A percentile compares a stretch with the other conserved stretches of the same genome.
Evolutionary conservation across 2,888 invertebrate genomes (phyloP).

Genomic region (Andricus quercusramuli): DNA sequence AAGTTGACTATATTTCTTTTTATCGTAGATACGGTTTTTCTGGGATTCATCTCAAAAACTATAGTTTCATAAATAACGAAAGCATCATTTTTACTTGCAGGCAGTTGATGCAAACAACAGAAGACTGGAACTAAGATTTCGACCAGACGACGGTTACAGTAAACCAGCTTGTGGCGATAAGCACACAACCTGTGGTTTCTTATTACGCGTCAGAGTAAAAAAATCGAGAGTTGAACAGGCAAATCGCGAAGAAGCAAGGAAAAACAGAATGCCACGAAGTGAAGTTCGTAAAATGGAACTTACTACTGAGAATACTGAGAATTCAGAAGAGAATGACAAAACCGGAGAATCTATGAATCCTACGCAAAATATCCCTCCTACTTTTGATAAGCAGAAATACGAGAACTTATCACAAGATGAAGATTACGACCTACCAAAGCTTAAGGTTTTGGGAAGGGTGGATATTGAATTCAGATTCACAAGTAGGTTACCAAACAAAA

Average conservation of each 20-base stretch:
- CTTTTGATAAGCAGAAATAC: constrained; percentile 61
- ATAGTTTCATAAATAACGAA: neutral
- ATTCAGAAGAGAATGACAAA: constrained; percentile 29
- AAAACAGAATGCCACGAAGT: constrained; percentile 33
- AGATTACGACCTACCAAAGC: constrained; percentile 73
- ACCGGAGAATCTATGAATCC: constrained; percentile 23
- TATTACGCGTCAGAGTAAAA: constrained; percentile 86
- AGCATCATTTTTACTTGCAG: constrained; percentile 67
- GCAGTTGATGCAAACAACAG: constrained; percentile 81
- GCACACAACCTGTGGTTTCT: constrained; percentile 84
- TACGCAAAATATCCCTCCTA: constrained; percentile 51
- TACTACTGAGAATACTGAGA: constrained; percentile 43
- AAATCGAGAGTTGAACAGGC: constrained; percentile 76
- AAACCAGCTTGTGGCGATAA: constrained; percentile 89
- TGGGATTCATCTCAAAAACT: neutral
- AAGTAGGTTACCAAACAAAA: constrained; percentile 79
- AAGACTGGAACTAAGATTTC: constrained; percentile 87
- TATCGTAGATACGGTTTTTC: no score
- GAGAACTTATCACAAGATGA: constrained; percentile 73
- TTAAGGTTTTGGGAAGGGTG: constrained; percentile 82
- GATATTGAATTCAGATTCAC: constrained; percentile 84
- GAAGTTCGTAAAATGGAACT: neutral
- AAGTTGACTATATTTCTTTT: no score
- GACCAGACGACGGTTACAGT: constrained; percentile 89
- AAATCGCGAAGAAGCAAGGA: constrained; percentile 43